phyloP scores from a whole-genome alignment of 2,113 vertebrate species.

The Ochotona curzoniae region DNA sequence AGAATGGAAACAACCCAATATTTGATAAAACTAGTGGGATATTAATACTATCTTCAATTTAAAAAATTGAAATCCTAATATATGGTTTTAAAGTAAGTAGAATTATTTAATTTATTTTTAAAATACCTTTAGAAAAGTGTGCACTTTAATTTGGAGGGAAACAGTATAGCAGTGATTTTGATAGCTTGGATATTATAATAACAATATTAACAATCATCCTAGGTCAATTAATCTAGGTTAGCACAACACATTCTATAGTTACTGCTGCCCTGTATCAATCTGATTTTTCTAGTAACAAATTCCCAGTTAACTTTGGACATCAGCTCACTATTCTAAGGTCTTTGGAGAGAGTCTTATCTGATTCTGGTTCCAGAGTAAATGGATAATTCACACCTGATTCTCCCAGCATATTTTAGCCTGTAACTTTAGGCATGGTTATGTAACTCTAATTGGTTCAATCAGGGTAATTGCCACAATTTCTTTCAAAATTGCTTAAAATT shows the following conservation, averaged over 20 bases:
- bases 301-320: background rate
- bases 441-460: background rate
- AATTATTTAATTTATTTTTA: conserved; percentile 71
- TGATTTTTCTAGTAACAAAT: background rate
- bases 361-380: background rate
- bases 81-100: conserved; percentile 70
- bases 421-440: background rate
- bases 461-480: background rate
- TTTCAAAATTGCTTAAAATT: background rate
- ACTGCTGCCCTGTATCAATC: background rate
- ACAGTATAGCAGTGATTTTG: background rate
- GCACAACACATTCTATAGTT: background rate
- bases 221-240: background rate
- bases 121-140: background rate
- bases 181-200: background rate
- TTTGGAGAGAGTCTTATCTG: background rate
- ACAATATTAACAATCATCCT: background rate
- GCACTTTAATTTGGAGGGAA: background rate
- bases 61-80: conserved; percentile 70
- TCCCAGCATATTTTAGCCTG: background rate
- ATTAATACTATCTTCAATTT: conserved; percentile 68
- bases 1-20: conserved; percentile 54
- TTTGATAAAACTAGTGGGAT: background rate
- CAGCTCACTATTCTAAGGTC: background rate
- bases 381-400: background rate